Base-by-base conservation (phyloP, 64 coral and sea anemone species). In the Hydrozoanthus tunicans region DNA sequence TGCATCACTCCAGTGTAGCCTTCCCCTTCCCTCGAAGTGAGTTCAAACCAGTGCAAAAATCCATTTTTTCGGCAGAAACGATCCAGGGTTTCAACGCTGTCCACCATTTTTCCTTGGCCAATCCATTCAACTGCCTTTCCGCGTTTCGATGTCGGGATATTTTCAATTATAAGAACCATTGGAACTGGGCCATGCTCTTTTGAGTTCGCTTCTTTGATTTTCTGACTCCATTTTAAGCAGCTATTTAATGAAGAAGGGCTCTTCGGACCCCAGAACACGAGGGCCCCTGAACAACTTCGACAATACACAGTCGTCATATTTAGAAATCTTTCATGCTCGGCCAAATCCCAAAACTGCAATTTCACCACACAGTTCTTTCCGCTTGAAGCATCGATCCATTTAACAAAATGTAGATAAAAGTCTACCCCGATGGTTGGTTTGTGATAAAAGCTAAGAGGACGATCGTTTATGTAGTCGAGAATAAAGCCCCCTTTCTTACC, bases 251-350 rank as follows among this genome's bases (percentile, higher is more conserved):
- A 89, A 64, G 95, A 96, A 5, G 95, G 95, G n/a, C 95, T 96
- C 78, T 96, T 96, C 3, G 95, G 95, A 66, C 95, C 95, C 95
- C 95, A 96, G 86, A 96, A 96, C 54, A 96, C 95, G 3, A 96
- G 82, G 25, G 95, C 90, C 9, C 95, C 95, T 7, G 90, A 77
- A 8, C 92, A 96, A 56, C 91, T 96, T 24, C 95, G 89, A 73
- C 95, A 96, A 20, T 94, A 96, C 13, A 96, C 92, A 51, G 54
- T 86, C 7, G 95, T 96, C 95, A 96, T 96, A 57, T 96, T 96
- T 3, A 96, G 78, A 96, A 96, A 96, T 11, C 95, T 89, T 12
- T 96, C 95, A 32, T 96, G 95, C 56, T 96, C 95, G 14, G 95
- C 95, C 4, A 96, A 90, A 81, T 96, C 95, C 95, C 95, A 96